Evolutionary conservation across 2,888 invertebrate species (phyloP).

Genomic region (Protonemura montana): DNA sequence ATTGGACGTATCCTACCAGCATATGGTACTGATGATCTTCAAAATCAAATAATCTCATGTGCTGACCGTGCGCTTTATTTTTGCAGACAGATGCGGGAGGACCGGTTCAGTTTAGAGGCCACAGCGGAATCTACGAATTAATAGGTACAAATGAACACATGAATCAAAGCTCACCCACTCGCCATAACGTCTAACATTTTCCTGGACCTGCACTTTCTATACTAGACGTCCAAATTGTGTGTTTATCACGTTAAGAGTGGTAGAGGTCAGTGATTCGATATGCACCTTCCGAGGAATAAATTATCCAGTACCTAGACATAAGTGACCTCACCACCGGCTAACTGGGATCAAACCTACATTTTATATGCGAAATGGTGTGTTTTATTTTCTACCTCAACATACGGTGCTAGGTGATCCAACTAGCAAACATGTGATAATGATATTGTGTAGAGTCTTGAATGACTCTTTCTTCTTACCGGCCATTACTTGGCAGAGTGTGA

Average conservation of each 20-base stretch:
- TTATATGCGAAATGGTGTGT: too few relatives aligned
- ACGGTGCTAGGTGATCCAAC: not conserved
- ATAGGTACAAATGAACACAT: slow-evolving; percentile 57
- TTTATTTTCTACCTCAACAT: not conserved
- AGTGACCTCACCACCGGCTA: too few relatives aligned
- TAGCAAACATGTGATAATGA: slow-evolving; percentile 32
- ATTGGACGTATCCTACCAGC: not conserved
- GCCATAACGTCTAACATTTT: not conserved
- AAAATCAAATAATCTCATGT: not conserved
- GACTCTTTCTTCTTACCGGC: not conserved
- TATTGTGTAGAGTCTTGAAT: not conserved
- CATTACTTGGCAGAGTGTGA: not conserved
- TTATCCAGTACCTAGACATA: not conserved
- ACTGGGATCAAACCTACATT: not conserved
- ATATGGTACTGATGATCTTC: slow-evolving; percentile 7
- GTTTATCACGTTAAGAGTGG: not conserved
- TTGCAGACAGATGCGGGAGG: slow-evolving; percentile 65
- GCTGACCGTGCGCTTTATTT: not conserved
- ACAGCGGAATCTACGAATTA: slow-evolving; percentile 62
- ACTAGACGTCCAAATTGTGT: too few relatives aligned
- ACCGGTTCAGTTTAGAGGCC: slow-evolving; percentile 63
- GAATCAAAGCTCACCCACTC: not conserved
- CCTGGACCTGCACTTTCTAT: too few relatives aligned
- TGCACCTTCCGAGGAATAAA: not conserved
- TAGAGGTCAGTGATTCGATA: not conserved